Evolutionary conservation across 2,888 invertebrate genomes (phyloP), one percentile per base, ranked within the genome.

Genomic region (Apamea crenata): DNA sequence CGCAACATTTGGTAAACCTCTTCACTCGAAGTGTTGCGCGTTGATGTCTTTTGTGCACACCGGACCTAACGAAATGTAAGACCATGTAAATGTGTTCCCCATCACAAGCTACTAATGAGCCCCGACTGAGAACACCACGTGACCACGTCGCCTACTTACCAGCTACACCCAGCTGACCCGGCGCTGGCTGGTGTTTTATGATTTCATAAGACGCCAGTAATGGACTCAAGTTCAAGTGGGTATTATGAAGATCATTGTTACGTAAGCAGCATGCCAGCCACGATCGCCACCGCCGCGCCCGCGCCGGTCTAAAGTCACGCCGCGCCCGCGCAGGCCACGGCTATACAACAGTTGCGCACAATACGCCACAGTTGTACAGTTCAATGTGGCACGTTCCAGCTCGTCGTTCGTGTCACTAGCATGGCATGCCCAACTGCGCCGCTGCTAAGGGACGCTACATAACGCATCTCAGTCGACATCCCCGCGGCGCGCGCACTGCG

Each of bases 21-120:
- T 14, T 50, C 12, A 10, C 0, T 6, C 6, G 29, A 32, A 29
- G 21, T 29, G 3, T 0, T 29, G 75, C 74, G 73, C 75, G 44
- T 73, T 75, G 32, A 73, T 44, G 32, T 73, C 32, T 44, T 73
- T 59, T 44, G 44, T 44, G 74, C 74, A 32, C 7, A 44, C 18
- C 12, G 12, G 12, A n/a, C 21, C 12, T 21, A 14, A 1, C 14
- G 18, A 18, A 12, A 36, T 36, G 36, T 65, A 10, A 65, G 3
- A 61, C 61, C 50, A 47, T 47, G 16, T 47, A 47, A 6, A 10
- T 56, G 56, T 59, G 12, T 12, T 25, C n/a, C n/a, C 59, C 59
- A 25, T 56, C 56, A 56, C 25, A 12, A 56, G 12, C 56, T 56
- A 10, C 25, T 56, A 25, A 25, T 56, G 25, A 56, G 25, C n/a